These are phyloP conservation scores for Bombyx huttoni DNA, from an alignment of 2,888 invertebrate genomes.

Conservation along the genomic window DNA sequence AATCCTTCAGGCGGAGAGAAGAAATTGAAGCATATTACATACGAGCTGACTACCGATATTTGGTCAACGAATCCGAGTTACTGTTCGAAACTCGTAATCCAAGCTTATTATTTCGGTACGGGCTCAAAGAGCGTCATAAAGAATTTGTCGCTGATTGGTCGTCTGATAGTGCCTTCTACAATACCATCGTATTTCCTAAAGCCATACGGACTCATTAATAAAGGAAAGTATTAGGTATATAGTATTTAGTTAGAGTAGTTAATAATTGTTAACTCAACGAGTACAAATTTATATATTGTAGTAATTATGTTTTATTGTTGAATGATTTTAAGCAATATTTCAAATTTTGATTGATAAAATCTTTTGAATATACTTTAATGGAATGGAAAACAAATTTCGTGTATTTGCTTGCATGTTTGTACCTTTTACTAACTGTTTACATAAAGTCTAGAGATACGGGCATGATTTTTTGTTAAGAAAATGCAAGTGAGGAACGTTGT, in stretches of 20 bases:
- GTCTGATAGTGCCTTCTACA: slow-evolving; percentile 24
- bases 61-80: slow-evolving; percentile 32
- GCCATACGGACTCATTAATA: slow-evolving; percentile 29
- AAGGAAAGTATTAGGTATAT: slow-evolving; percentile 26
- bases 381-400: no score
- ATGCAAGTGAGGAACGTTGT: no score
- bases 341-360: no score
- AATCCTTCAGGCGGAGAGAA: slow-evolving; percentile 23
- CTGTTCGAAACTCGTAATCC: slow-evolving; percentile 39
- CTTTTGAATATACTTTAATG: no score
- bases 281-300: no score
- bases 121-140: slow-evolving; percentile 27
- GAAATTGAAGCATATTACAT: slow-evolving; percentile 34
- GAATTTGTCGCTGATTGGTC: slow-evolving; percentile 15
- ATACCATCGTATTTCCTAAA: slow-evolving; percentile 32
- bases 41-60: slow-evolving; percentile 24
- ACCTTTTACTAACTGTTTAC: no score
- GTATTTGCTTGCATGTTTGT: no score
- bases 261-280: neutral
- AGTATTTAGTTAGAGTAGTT: neutral
- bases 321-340: no score
- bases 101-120: slow-evolving; percentile 36
- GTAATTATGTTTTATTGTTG: no score
- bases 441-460: no score
- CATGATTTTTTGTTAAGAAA: no score